A percentile compares a stretch with the other conserved stretches of the same genome.
Evolutionary conservation across 1,140 invertebrate genomes (phyloP).

Genomic region (Zaprionus davidi): DNA sequence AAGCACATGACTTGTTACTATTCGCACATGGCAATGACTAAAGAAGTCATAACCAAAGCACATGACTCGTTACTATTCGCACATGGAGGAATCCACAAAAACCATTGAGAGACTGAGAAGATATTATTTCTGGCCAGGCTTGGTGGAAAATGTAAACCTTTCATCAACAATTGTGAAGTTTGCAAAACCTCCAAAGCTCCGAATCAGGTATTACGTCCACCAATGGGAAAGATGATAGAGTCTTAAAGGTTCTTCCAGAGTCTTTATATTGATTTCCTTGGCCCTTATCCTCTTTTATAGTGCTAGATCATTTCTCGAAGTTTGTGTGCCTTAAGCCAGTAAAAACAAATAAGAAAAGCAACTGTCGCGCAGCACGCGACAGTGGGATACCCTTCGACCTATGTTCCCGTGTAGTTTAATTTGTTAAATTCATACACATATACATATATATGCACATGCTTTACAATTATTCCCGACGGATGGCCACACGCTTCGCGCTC

Average conservation of each 20-base stretch:
- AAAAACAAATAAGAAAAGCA: too few relatives aligned
- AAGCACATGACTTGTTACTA: too few relatives aligned
- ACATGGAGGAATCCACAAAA: conserved; percentile 23
- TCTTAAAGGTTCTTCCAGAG: conserved; percentile 34
- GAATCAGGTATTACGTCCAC: conserved; percentile 22
- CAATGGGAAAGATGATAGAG: conserved; percentile 19
- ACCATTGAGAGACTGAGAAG: conserved; percentile 11
- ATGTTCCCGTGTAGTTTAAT: too few relatives aligned
- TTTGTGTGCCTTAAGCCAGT: conserved; percentile 39
- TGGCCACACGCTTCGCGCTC: too few relatives aligned
- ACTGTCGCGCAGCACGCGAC: too few relatives aligned
- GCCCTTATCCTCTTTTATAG: conserved; percentile 39
- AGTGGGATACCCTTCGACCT: too few relatives aligned
- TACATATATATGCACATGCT: too few relatives aligned
- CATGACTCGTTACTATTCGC: neutral
- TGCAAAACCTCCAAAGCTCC: conserved; percentile 27
- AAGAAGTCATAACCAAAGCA: too few relatives aligned
- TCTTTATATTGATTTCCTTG: conserved; percentile 40
- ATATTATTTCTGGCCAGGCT: conserved; percentile 27
- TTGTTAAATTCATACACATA: too few relatives aligned
- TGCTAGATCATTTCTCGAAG: conserved; percentile 34
- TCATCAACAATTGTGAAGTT: neutral
- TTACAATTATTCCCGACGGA: too few relatives aligned
- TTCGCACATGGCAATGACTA: too few relatives aligned
- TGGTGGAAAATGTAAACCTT: conserved; percentile 18